phyloP scores from a whole-genome alignment of 2,113 vertebrate genomes.

The Panthera uncia region DNA sequence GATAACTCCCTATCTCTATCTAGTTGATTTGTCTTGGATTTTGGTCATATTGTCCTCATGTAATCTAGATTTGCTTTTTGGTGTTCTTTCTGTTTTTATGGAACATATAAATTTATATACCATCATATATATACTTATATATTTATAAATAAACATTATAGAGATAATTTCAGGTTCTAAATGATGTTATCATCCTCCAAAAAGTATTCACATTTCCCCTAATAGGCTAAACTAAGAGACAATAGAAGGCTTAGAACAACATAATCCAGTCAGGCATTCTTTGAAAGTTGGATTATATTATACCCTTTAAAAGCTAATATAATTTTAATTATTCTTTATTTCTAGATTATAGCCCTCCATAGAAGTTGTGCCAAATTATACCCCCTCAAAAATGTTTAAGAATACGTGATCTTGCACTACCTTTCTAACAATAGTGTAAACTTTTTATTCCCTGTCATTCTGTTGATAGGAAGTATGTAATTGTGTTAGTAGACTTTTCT shows the following conservation, averaged over 20 bases:
- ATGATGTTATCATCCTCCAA: background rate
- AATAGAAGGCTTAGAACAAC: background rate
- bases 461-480: background rate
- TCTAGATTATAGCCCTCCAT: background rate
- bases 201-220: constrained; percentile 26
- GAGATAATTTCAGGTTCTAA: background rate
- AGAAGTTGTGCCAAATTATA: background rate
- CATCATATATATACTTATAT: background rate
- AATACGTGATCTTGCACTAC: background rate
- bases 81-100: background rate
- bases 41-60: background rate
- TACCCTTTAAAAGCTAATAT: background rate
- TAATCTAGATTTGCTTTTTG: background rate
- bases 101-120: background rate
- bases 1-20: background rate
- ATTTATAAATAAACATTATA: background rate
- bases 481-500: background rate
- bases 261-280: background rate
- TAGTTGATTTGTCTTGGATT: constrained; percentile 1
- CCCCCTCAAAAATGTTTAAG: background rate
- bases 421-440: background rate
- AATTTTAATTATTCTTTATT: constrained; percentile 18
- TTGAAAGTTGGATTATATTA: background rate
- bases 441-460: background rate
- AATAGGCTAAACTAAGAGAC: background rate